phyloP scores from a whole-genome alignment of 2,113 vertebrate species.

The Numenius arquata region DNA sequence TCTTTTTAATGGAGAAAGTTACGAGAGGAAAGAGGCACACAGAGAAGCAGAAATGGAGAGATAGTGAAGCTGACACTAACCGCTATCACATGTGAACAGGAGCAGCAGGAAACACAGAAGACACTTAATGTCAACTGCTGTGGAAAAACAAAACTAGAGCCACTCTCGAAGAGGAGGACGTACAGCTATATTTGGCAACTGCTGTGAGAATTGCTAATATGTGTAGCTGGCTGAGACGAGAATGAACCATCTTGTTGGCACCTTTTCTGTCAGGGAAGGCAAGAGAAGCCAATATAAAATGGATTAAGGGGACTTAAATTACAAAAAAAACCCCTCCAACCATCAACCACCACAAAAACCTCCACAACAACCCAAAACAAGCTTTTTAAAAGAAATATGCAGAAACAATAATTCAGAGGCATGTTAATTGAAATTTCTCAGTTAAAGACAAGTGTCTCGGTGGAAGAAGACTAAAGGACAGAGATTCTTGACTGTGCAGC shows the following conservation, averaged over 20 bases:
- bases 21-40: neutral
- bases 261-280: conserved; percentile 46
- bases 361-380: neutral
- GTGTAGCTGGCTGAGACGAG: conserved; percentile 44
- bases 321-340: neutral
- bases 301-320: conserved; percentile 59
- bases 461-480: neutral
- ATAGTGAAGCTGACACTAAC: neutral
- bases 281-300: conserved; percentile 31
- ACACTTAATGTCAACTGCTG: conserved; percentile 52
- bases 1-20: neutral
- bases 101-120: conserved; percentile 45
- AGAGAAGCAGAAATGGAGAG: neutral
- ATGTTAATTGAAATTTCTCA: conserved; percentile 18
- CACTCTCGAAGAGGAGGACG: conserved; percentile 11
- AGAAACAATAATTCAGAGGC: conserved; percentile 17
- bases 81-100: neutral
- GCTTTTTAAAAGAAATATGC: neutral
- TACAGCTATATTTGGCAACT: conserved; percentile 41
- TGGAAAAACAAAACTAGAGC: conserved; percentile 53
- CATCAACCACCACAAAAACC: neutral
- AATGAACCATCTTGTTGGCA: conserved; percentile 50
- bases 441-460: neutral
- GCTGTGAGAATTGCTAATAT: conserved; percentile 65
- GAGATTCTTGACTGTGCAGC: neutral